Evolutionary conservation across 2,113 vertebrate species (phyloP), one percentile per base, ranked within the genome.

Genomic region (Muntiacus reevesi): DNA sequence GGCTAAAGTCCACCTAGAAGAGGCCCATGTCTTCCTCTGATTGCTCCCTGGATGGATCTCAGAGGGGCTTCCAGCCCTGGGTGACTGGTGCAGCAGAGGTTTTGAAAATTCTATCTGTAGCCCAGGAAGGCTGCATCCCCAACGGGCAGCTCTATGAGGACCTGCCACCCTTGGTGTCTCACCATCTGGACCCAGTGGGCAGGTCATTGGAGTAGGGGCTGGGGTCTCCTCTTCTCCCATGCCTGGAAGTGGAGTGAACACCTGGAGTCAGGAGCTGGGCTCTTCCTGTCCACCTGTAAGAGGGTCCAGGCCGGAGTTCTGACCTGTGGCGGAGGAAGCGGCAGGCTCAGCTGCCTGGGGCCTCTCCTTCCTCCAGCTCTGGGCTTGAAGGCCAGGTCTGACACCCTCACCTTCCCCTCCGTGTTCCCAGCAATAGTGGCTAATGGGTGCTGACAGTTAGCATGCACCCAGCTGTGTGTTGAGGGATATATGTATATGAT

Each of bases 121-220:
- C 40, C 55, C 94, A 50, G 79, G 67, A 43, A 27, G 71, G 60
- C 57, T 19, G 78, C 79, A 62, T 21, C 47, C 67, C 87, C 43
- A 40, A 1, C 0, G 57, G 52, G 87, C 17, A 74, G 33, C 85
- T 1, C 43, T 52, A 27, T 21, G 45, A 84, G 92, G 94, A 88
- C 91, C 74, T 74, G 30, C 54, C 52, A 83, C 94, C 87, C 62
- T 87, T 92, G 81, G 60, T 62, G 91, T 95, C 47, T 92, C 89
- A 15, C 45, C 93, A 76, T 95, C 97, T 98, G 95, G 67, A 62
- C 90, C 71, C 96, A 94, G 98, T 23, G 81, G 93, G 87, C 74
- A 87, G 96, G 89, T 94, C 97, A 95, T 59, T 89, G 93, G 97
- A 74, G 60, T 50, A 55, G 57, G 16, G 84, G 14, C 7, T 10